phyloP scores from a whole-genome alignment of 2,888 invertebrate genomes.

The Hydraecia micacea region DNA sequence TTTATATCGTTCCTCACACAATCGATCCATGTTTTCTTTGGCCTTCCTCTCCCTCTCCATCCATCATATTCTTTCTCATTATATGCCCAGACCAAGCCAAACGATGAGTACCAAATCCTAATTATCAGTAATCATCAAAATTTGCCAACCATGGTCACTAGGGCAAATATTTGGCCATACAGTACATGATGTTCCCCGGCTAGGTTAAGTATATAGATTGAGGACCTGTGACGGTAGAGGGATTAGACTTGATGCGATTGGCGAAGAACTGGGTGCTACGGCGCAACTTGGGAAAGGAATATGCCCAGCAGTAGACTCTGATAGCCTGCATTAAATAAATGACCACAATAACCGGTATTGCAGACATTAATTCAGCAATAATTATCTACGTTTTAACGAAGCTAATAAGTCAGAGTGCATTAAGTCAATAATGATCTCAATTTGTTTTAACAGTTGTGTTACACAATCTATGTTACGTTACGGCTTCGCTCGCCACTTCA shows the following conservation, averaged over 20 bases:
- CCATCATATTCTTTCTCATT: too few species aligned
- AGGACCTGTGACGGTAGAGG: too few species aligned
- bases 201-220: too few species aligned
- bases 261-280: background rate
- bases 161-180: background rate
- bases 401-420: slow-evolving; percentile 5
- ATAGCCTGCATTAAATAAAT: slow-evolving; percentile 10
- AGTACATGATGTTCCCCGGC: too few species aligned
- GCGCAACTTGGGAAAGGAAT: background rate
- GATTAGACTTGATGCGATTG: background rate
- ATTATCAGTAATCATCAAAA: background rate
- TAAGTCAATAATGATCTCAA: slow-evolving; percentile 39
- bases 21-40: background rate
- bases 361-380: slow-evolving; percentile 12
- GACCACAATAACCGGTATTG: slow-evolving; percentile 8
- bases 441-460: slow-evolving; percentile 36
- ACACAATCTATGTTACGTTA: slow-evolving; percentile 39
- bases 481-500: slow-evolving; percentile 31
- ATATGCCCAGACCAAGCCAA: too few species aligned
- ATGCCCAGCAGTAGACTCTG: background rate
- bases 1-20: background rate
- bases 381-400: slow-evolving; percentile 1
- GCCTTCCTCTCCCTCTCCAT: background rate
- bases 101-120: too few species aligned
- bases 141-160: background rate